Conservation (phyloP, 2,797 vertebrate species). For the Cyprinella venusta region DNA sequence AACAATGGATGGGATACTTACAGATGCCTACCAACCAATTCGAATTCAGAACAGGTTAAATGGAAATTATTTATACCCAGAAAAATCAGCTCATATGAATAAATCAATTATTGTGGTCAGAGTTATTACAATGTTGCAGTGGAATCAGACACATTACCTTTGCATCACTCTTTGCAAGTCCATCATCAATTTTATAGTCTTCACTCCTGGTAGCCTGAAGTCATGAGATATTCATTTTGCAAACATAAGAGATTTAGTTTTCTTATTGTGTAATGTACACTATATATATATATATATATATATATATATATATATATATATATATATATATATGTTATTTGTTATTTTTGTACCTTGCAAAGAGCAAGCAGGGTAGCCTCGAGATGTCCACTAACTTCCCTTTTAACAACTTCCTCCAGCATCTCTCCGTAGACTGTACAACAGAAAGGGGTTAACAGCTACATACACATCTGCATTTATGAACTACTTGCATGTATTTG, state of each 20-base stretch:
- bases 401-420: conserved; percentile 82
- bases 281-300: too few relatives aligned
- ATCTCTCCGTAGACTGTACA: conserved; percentile 77
- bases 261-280: neutral
- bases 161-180: conserved; percentile 81
- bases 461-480: neutral
- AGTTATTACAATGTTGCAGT: neutral
- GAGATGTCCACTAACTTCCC: conserved; percentile 85
- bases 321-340: too few relatives aligned
- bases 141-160: conserved; percentile 73
- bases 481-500: neutral
- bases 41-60: neutral
- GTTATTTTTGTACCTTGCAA: conserved; percentile 73
- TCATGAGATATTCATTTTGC: neutral
- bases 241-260: neutral
- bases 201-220: conserved; percentile 79
- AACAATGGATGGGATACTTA: neutral
- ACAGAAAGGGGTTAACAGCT: neutral
- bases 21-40: neutral
- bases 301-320: too few relatives aligned
- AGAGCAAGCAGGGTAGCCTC: conserved; percentile 81
- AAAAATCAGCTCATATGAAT: neutral
- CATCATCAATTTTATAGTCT: conserved; percentile 71
- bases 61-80: neutral
- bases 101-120: neutral